Evolutionary conservation across 2,888 invertebrate genomes (phyloP).

Genomic region (Noctua janthe): DNA sequence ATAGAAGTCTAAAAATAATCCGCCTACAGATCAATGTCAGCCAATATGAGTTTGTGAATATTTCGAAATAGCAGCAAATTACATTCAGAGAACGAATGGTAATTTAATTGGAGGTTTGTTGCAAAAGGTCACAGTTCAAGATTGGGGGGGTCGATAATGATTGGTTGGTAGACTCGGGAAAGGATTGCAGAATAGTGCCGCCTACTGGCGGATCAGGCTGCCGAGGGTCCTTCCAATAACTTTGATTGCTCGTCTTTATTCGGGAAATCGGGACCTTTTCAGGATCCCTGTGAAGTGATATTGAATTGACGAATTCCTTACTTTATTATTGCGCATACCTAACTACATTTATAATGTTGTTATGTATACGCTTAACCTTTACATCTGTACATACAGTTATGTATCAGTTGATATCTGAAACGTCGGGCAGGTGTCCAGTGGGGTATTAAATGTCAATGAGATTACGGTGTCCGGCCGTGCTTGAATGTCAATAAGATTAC

Average conservation of each 20-base stretch:
- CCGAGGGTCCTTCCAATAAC: slow-evolving; percentile 69
- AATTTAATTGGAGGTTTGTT: slow-evolving; percentile 72
- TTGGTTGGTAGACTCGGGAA: slow-evolving; percentile 68
- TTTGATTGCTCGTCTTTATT: slow-evolving; percentile 76
- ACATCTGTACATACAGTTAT: slow-evolving; percentile 6
- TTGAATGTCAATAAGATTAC: slow-evolving; percentile 52
- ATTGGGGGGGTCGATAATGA: slow-evolving; percentile 80
- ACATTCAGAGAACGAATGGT: slow-evolving; percentile 65
- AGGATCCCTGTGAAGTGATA: slow-evolving; percentile 67
- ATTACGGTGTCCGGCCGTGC: slow-evolving; percentile 36
- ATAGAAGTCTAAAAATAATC: slow-evolving; percentile 62
- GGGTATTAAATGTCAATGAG: slow-evolving; percentile 50
- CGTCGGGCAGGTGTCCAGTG: slow-evolving; percentile 34
- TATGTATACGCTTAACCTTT: slow-evolving; percentile 18
- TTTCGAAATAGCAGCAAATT: slow-evolving; percentile 65
- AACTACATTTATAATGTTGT: slow-evolving; percentile 13
- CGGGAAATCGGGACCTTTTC: slow-evolving; percentile 67
- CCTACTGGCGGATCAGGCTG: slow-evolving; percentile 54
- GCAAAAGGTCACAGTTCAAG: slow-evolving; percentile 85
- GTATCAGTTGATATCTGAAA: slow-evolving; percentile 27
- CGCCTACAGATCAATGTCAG: slow-evolving; percentile 32
- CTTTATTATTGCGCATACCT: slow-evolving; percentile 45
- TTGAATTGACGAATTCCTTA: slow-evolving; percentile 67
- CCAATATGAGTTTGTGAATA: slow-evolving; percentile 45
- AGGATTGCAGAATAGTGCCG: slow-evolving; percentile 70